A percentile compares a stretch with the other conserved stretches of the same genome.
phyloP scores from a whole-genome alignment of 2,113 vertebrate species.

The Macaca fascicularis region T2T-MFA8v1.1 NC_088386.1:132613001-132613500 shows the following conservation, averaged over 20 bases:
- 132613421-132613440: fast-evolving
- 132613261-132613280: not conserved
- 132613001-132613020: fast-evolving
- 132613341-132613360: fast-evolving
- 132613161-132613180: not conserved
- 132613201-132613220: not conserved
- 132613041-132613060: fast-evolving
- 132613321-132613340: not conserved
- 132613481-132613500: fast-evolving
- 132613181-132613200: not conserved
- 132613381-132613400: fast-evolving
- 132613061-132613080: fast-evolving
- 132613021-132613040: not conserved
- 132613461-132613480: not conserved
- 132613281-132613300: not conserved
- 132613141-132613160: fast-evolving
- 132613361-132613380: fast-evolving
- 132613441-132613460: fast-evolving
- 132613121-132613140: not conserved
- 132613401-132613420: fast-evolving
- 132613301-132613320: not conserved
- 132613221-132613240: not conserved
- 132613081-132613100: not conserved
- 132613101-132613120: fast-evolving
- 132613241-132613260: not conserved